Conservation (phyloP, 2,113 vertebrate genomes). For the Arothron firmamentum region DNA sequence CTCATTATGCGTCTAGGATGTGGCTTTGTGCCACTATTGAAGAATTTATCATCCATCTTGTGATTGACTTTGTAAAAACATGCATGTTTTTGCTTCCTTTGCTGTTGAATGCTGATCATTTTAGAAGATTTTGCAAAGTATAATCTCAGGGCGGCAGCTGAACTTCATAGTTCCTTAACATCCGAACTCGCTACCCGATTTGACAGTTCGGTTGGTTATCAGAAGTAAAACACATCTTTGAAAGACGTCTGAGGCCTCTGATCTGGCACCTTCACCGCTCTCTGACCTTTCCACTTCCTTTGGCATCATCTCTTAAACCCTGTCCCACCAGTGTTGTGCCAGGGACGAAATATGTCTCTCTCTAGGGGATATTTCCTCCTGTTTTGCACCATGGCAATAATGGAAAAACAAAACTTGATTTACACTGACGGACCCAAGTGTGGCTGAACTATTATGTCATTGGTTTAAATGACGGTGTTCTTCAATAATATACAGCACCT, state of each 20-base stretch:
- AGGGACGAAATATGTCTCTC: constrained; percentile 34
- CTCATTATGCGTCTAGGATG: constrained; percentile 47
- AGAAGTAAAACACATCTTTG: constrained; percentile 18
- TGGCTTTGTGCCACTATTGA: constrained; percentile 63
- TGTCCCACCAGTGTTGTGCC: constrained; percentile 3
- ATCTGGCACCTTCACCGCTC: constrained; percentile 35
- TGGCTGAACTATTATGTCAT: constrained; percentile 9
- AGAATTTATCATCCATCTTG: constrained; percentile 63
- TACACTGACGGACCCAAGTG: constrained; percentile 11
- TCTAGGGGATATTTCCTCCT: constrained; percentile 32
- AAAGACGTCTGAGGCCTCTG: constrained; percentile 9
- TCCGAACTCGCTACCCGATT: constrained; percentile 6
- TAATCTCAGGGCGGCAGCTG: constrained; percentile 47
- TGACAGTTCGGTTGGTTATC: constrained; percentile 16
- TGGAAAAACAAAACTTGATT: constrained; percentile 33
- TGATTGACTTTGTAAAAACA: constrained; percentile 42
- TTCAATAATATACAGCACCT: background rate
- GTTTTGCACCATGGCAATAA: constrained; percentile 30
- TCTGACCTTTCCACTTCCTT: constrained; percentile 52
- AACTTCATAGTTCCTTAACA: constrained; percentile 20
- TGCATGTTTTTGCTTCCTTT: constrained; percentile 43
- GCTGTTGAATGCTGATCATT: constrained; percentile 17
- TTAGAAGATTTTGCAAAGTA: constrained; percentile 5
- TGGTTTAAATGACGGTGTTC: constrained; percentile 10
- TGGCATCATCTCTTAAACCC: constrained; percentile 20